Evolutionary conservation across 2,888 invertebrate species (phyloP).

Genomic region (Tetranychus piercei): DNA sequence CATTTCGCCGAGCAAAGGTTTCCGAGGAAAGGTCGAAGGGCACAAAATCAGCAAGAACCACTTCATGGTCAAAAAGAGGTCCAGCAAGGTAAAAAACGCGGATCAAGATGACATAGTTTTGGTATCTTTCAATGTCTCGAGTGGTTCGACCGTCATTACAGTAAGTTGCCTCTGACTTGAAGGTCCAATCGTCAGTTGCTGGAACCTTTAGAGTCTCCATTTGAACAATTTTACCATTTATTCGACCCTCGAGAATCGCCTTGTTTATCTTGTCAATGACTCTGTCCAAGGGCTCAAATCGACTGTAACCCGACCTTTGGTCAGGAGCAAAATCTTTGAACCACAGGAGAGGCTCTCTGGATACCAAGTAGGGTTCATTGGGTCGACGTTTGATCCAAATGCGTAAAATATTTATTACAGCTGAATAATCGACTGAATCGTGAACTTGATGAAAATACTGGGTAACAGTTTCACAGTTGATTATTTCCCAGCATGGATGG

Average conservation of each 20-base stretch:
- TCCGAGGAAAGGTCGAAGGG: no score
- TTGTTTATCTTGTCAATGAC: conserved; percentile 14
- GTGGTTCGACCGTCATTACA: not conserved
- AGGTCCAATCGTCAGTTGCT: conserved; percentile 18
- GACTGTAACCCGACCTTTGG: not conserved
- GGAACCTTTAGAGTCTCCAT: conserved; percentile 16
- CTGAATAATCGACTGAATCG: no score
- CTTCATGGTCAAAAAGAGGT: no score
- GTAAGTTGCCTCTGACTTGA: conserved; percentile 14
- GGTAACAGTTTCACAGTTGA: conserved; percentile 5
- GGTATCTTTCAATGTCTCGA: not conserved
- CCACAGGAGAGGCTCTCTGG: not conserved
- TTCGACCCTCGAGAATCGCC: conserved; percentile 5
- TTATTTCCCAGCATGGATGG: not conserved
- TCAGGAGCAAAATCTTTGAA: not conserved
- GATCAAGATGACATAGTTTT: not conserved
- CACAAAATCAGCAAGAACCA: no score
- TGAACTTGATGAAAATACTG: not conserved
- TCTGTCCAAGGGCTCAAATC: conserved; percentile 17
- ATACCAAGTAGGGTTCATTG: no score
- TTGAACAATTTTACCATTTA: conserved; percentile 17
- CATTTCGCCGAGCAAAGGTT: no score
- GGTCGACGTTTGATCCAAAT: no score
- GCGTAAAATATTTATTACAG: no score
- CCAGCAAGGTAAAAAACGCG: no score